A percentile compares a stretch with the other conserved stretches of the same genome.
Conservation (phyloP, 2,113 vertebrate species). For the Amphiprion percula region DNA sequence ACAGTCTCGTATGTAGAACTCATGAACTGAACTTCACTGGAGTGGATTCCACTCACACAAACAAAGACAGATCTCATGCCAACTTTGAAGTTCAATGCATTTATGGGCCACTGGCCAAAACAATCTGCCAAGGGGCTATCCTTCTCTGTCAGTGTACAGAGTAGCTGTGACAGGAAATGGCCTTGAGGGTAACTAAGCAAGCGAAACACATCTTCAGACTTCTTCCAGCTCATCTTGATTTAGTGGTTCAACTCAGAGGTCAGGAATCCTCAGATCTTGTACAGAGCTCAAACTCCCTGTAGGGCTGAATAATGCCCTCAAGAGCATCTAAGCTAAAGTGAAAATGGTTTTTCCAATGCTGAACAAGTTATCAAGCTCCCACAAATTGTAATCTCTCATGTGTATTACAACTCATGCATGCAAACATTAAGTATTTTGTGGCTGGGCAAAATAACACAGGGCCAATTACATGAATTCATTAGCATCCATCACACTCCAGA, state of each 20-base stretch:
- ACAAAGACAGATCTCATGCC: constrained; percentile 32
- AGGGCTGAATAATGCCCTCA: constrained; percentile 1
- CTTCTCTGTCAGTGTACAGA: constrained; percentile 59
- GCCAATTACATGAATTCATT: constrained; percentile 10
- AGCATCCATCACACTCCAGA: constrained; percentile 22
- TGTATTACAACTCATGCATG: neutral
- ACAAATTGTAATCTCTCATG: neutral
- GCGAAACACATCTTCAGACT: constrained; percentile 55
- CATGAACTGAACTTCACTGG: constrained; percentile 4
- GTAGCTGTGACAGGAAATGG: constrained; percentile 63
- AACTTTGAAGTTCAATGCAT: constrained; percentile 57
- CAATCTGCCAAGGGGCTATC: constrained; percentile 53
- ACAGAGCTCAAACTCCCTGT: constrained; percentile 9
- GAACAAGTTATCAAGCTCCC: neutral
- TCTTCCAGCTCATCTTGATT: constrained; percentile 64
- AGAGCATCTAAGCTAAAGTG: neutral
- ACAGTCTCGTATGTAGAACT: neutral
- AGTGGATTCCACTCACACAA: constrained; percentile 44
- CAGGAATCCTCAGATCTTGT: constrained; percentile 23
- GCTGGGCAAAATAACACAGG: neutral
- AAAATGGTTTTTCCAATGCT: neutral
- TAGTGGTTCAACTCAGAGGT: constrained; percentile 47
- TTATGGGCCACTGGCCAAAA: constrained; percentile 64
- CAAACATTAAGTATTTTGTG: neutral
- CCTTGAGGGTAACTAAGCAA: constrained; percentile 61